Conservation (phyloP, 2,888 invertebrate genomes). For the Choreutis nemorana region DNA sequence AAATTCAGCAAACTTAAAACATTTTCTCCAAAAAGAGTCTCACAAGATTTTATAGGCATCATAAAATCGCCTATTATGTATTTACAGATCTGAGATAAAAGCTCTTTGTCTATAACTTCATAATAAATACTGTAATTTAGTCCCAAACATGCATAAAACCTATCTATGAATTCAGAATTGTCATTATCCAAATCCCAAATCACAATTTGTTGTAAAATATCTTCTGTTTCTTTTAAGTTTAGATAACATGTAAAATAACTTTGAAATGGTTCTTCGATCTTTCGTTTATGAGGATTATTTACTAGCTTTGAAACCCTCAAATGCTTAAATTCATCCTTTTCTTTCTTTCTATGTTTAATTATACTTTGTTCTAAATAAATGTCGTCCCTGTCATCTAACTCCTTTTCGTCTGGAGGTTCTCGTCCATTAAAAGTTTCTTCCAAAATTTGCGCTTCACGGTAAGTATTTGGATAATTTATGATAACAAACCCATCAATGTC, state of each 20-base stretch:
- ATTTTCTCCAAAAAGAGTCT: slow-evolving; percentile 46
- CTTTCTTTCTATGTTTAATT: slow-evolving; percentile 35
- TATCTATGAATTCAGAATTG: slow-evolving; percentile 58
- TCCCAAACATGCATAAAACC: slow-evolving; percentile 66
- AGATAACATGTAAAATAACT: slow-evolving; percentile 69
- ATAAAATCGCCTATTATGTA: slow-evolving; percentile 48
- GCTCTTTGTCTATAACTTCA: slow-evolving; percentile 57
- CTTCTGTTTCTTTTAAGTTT: slow-evolving; percentile 43
- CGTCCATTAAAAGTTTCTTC: slow-evolving; percentile 67
- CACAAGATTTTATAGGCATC: slow-evolving; percentile 31
- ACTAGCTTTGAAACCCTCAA: slow-evolving; percentile 58
- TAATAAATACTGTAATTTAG: slow-evolving; percentile 69
- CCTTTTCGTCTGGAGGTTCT: slow-evolving; percentile 43
- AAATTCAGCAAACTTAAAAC: slow-evolving; percentile 38
- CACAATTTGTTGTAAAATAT: slow-evolving; percentile 42
- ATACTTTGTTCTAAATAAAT: slow-evolving; percentile 48
- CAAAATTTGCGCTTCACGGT: slow-evolving; percentile 64
- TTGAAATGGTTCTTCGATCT: slow-evolving; percentile 35
- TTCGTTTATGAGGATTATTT: slow-evolving; percentile 51
- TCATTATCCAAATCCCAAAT: slow-evolving; percentile 47
- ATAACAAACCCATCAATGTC: slow-evolving; percentile 68
- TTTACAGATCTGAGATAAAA: slow-evolving; percentile 56
- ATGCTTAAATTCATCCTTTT: slow-evolving; percentile 35
- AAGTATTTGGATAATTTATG: slow-evolving; percentile 69
- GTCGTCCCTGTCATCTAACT: slow-evolving; percentile 39